Evolutionary conservation across 2,797 vertebrate genomes (phyloP), one percentile per base, ranked within the genome.

Genomic region (Spatula versicolor): DNA sequence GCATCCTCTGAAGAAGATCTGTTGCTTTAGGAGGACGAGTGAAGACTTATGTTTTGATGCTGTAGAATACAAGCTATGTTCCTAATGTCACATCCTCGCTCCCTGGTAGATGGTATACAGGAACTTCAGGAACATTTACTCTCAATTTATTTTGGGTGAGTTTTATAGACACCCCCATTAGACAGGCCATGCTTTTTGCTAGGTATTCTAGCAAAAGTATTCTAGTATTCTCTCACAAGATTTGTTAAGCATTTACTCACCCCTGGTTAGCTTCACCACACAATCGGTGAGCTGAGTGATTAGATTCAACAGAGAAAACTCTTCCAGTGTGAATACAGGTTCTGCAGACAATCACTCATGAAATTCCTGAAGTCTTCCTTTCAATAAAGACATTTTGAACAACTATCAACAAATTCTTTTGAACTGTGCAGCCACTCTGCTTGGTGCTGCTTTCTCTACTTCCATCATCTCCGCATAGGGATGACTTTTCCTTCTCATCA

Each of bases 261-360:
- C 28, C 35, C 37, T 26, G 41, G 7, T 4, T 52, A 17, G 13
- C 46, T 83, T 90, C 31, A 45, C 10, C 52, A 23, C 20, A 75
- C 52, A 46, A 48, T 59, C 33, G 25, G 11, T 43, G 14, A 73
- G 46, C 7, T 21, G 55, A 68, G 56, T 9, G 5, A 39, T 10
- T 12, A 81, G 26, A 63, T 46, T 84, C 86, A 83, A 92, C 78
- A 95, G 77, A 81, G 62, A 37, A 58, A 60, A 54, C 35, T 72
- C 85, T 96, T 85, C 69, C 59, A 68, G 81, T 64, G 41, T 66
- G 97, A 94, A 93, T 66, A 16, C 31, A n/a, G 56, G 62, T 83
- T 82, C 45, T 90, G 86, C 83, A 79, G 79, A 84, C 86, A 83
- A 88, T 50, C 59, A 59, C 37, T 63, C 71, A 46, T 50, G 63